Base-by-base conservation (phyloP, 2,888 invertebrate species). In the Drosophila nr. medialis region DNA sequence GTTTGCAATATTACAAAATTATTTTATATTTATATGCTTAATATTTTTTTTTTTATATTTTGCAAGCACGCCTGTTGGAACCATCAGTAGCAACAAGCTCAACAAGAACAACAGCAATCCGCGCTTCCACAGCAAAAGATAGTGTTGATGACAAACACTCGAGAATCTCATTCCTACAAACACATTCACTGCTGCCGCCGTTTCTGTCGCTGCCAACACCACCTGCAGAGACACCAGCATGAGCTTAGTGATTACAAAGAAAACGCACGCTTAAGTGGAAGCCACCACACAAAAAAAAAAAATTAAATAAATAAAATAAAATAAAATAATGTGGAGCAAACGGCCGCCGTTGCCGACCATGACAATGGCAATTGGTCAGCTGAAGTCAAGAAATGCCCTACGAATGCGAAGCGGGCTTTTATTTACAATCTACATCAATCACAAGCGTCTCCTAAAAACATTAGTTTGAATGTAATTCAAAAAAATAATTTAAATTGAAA, bases 261-360 rank as follows among this genome's bases (percentile, higher is more conserved):
- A 72, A 70, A 81, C 73, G 79, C 79, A 72, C 74, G 84, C 84
- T 82, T 77, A 77, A 77, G 70, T 73, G 73, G 77, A 59, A 60
- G 63, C 59, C 24, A 38, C 45, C 55, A 27, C 38, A 53, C n/a
- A 24, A 27, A 34, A 62, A 51, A 48, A 59, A 30, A 48, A 40
- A 32, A 61, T 30, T 21, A 15, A 56, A 34, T 10, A 21, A 45
- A 29, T 11, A 38, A 53, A 65, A 77, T 45, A 49, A 40, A 59
- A 59, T 27, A 51, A 53, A 65, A 77, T 24, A 49, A 29, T 27
- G 63, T 84, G 59, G 79, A 77, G 74, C 81, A 75, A 78, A 74
- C 63, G 50, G 24, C 58, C 36, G 59, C 30, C 55, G 56, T 29
- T 32, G 51, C 10, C 54, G 77, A 34, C 59, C 67, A 55, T 56